Conservation (phyloP, 2,888 invertebrate genomes). For the Parascotia fuliginaria region DNA sequence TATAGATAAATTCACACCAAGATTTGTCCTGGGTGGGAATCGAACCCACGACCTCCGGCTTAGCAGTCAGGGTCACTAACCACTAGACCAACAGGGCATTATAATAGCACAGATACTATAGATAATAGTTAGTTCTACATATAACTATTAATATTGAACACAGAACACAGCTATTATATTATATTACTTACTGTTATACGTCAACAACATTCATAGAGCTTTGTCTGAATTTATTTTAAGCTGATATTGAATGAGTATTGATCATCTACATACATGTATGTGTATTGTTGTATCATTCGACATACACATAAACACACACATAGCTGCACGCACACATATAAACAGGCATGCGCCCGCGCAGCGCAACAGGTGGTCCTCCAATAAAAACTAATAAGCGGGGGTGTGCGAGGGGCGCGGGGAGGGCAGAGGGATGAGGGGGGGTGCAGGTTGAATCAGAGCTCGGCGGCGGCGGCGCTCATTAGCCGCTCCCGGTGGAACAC, state of each 20-base stretch:
- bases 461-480: conserved; percentile 27
- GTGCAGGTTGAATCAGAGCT: background rate
- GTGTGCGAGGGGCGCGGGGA: no score
- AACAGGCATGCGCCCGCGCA: conserved; percentile 22
- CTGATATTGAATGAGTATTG: background rate
- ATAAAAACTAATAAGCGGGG: conserved; percentile 44
- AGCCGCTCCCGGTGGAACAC: conserved; percentile 33
- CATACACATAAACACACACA: no score
- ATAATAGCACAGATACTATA: no score
- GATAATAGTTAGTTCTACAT: no score
- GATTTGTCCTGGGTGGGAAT: no score
- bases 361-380: conserved; percentile 42
- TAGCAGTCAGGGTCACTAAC: no score
- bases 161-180: no score
- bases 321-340: conserved; percentile 8
- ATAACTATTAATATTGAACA: no score
- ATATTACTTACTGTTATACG: background rate
- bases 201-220: background rate
- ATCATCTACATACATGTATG: background rate
- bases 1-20: no score
- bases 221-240: background rate
- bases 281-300: background rate
- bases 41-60: no score
- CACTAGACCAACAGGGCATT: no score
- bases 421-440: conserved; percentile 2